Evolutionary conservation across 1,140 invertebrate genomes (phyloP).

Genomic region (Bombus consobrinus): DNA sequence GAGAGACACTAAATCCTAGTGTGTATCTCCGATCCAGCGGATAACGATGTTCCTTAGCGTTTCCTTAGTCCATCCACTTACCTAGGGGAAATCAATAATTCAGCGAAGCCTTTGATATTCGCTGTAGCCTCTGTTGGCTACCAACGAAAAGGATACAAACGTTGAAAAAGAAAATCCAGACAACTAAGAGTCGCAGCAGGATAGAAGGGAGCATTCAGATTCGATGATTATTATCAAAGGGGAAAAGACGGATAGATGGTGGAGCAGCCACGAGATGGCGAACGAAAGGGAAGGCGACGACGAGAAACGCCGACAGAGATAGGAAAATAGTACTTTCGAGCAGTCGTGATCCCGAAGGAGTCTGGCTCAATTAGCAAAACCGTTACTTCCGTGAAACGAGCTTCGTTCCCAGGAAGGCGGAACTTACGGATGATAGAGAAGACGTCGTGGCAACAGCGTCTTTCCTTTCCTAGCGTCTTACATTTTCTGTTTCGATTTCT

Average conservation of each 20-base stretch:
- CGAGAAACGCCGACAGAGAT: neutral
- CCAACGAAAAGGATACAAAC: neutral
- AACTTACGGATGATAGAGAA: slow-evolving; percentile 59
- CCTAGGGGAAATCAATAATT: slow-evolving; percentile 30
- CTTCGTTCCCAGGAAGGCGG: slow-evolving; percentile 59
- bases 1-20: neutral
- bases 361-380: slow-evolving; percentile 63
- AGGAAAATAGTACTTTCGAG: slow-evolving; percentile 19
- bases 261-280: neutral
- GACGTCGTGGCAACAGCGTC: slow-evolving; percentile 12
- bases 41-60: slow-evolving; percentile 19
- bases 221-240: slow-evolving; percentile 23
- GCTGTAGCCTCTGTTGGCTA: neutral
- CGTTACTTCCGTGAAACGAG: slow-evolving; percentile 66
- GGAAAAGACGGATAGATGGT: neutral
- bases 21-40: slow-evolving; percentile 9
- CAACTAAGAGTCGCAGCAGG: too few relatives aligned
- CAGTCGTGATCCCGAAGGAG: slow-evolving; percentile 60
- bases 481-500: neutral
- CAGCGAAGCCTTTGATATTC: slow-evolving; percentile 15
- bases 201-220: slow-evolving; percentile 11
- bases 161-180: neutral
- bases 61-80: neutral
- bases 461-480: neutral
- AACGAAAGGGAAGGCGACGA: neutral